Conservation (phyloP, 64 coral and sea anemone species). For the Montipora cactus region DNA sequence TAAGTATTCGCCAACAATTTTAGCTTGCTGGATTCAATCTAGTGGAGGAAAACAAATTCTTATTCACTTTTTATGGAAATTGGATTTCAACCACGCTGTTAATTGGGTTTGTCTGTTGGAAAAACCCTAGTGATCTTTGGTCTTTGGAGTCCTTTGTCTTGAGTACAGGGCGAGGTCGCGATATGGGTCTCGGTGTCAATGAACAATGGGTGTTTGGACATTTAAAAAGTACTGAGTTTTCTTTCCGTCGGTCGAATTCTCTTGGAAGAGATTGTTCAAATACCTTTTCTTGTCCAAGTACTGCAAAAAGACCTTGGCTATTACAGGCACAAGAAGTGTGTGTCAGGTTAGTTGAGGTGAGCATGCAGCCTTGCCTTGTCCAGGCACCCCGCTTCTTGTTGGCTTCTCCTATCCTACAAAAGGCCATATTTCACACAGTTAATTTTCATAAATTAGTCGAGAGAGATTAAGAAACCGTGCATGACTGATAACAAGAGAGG, state of each 20-base stretch:
- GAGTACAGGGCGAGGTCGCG: too few relatives aligned
- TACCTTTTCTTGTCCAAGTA: slow-evolving; percentile 81
- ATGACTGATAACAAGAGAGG: too few relatives aligned
- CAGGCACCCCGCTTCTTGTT: slow-evolving; percentile 45
- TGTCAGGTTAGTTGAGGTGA: slow-evolving; percentile 76
- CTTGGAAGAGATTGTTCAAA: background rate
- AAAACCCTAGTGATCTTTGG: too few relatives aligned
- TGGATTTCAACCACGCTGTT: background rate
- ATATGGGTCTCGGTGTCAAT: too few relatives aligned
- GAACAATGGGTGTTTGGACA: background rate
- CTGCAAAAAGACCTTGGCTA: slow-evolving; percentile 82
- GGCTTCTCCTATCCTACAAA: background rate
- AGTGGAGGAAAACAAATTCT: background rate
- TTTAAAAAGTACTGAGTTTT: background rate
- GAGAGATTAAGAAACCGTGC: too few relatives aligned
- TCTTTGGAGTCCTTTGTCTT: too few relatives aligned
- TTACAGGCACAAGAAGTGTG: slow-evolving; percentile 91
- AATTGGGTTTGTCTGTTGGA: too few relatives aligned
- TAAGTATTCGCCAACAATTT: slow-evolving; percentile 81
- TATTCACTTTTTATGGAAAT: background rate
- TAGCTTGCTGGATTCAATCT: slow-evolving; percentile 47
- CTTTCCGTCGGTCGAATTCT: too few relatives aligned
- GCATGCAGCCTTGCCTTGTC: slow-evolving; percentile 79
- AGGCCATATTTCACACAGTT: background rate
- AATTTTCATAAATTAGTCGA: background rate